Conservation (phyloP, 2,113 vertebrate species). For the Ginglymostoma cirratum region DNA sequence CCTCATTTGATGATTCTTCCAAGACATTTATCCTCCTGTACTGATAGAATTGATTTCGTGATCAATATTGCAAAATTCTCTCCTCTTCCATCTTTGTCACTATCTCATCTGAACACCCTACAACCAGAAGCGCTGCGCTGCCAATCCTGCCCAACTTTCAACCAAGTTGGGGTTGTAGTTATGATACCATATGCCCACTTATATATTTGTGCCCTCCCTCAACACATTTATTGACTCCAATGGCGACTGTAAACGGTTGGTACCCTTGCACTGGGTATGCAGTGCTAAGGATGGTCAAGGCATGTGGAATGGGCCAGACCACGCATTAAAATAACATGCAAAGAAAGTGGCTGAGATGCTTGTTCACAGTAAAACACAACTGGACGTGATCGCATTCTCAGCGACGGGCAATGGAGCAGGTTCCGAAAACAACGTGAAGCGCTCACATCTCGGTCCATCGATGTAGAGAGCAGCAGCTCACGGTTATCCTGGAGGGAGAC, state of each 20-base stretch:
- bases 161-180: too few relatives aligned
- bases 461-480: constrained; percentile 82
- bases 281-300: neutral
- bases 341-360: neutral
- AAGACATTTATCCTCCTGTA: too few relatives aligned
- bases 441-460: constrained; percentile 89
- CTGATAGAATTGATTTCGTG: too few relatives aligned
- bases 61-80: too few relatives aligned
- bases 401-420: neutral
- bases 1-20: too few relatives aligned
- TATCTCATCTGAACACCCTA: too few relatives aligned
- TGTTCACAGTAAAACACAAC: neutral
- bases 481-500: constrained; percentile 54
- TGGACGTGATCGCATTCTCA: neutral
- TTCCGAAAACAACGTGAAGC: neutral
- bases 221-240: too few relatives aligned
- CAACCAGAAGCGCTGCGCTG: too few relatives aligned
- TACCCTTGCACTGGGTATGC: neutral
- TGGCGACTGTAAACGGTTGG: neutral
- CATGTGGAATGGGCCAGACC: neutral
- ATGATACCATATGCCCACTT: too few relatives aligned
- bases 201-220: too few relatives aligned
- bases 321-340: neutral
- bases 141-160: too few relatives aligned
- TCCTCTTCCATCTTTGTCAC: too few relatives aligned